These are phyloP conservation scores for Acanthosepion pharaonis DNA, from an alignment of 2,888 invertebrate species.

Conservation along the genomic window DNA sequence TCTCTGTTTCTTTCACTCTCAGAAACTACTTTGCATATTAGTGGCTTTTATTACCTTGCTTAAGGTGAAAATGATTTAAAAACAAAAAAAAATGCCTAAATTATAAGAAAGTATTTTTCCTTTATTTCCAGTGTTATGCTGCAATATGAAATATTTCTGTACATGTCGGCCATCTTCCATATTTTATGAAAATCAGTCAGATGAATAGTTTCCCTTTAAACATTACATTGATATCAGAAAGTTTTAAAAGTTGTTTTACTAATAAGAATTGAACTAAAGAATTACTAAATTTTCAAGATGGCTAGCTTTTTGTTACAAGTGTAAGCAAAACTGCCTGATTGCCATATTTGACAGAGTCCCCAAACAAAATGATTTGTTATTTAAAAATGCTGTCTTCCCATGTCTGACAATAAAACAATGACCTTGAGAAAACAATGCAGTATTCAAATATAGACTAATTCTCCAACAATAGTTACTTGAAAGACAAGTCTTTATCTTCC, in stretches of 20 bases:
- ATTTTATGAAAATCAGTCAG: too few species aligned
- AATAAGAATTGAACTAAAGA: not conserved
- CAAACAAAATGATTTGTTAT: not conserved
- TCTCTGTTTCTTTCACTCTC: too few species aligned
- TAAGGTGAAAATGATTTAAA: too few species aligned
- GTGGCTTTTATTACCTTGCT: too few species aligned
- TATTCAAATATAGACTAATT: not conserved
- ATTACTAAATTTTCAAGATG: not conserved
- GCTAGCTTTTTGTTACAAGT: not conserved
- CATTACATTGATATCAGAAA: too few species aligned
- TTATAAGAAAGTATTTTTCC: too few species aligned
- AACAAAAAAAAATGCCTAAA: too few species aligned
- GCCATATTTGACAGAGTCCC: not conserved
- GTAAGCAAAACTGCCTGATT: not conserved
- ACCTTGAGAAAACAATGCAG: not conserved
- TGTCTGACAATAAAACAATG: not conserved
- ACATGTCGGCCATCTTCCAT: too few species aligned
- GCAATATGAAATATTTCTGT: too few species aligned
- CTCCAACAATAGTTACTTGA: not conserved
- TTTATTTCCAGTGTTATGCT: too few species aligned
- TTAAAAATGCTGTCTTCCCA: not conserved
- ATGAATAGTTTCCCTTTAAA: too few species aligned
- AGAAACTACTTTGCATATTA: too few species aligned
- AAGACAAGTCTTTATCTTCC: not conserved
- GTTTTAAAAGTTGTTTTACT: not conserved